phyloP scores from a whole-genome alignment of 2,888 invertebrate species.

The Hyppa rectilinea region DNA sequence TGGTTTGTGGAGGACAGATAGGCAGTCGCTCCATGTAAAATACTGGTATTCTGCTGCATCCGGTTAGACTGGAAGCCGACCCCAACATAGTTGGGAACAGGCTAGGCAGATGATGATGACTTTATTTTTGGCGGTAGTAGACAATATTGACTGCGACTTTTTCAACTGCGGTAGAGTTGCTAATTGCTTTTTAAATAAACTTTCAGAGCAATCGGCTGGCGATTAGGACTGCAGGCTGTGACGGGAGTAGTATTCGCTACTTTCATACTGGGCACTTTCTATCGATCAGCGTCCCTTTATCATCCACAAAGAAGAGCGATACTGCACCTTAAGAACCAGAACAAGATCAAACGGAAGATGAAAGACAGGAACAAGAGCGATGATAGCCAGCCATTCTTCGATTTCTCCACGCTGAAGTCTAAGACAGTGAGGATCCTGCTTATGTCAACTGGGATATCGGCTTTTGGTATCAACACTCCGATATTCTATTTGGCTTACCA shows the following conservation, averaged over 20 bases:
- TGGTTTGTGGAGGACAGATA: too few species aligned
- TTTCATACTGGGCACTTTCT: slow-evolving; percentile 96
- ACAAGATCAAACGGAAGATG: slow-evolving; percentile 93
- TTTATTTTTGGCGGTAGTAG: too few species aligned
- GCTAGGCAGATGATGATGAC: too few species aligned
- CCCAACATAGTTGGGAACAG: too few species aligned
- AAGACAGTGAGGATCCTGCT: slow-evolving; percentile 96
- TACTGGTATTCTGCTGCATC: too few species aligned
- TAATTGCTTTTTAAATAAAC: too few species aligned
- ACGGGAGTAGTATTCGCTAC: slow-evolving; percentile 96
- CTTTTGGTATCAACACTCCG: slow-evolving; percentile 96
- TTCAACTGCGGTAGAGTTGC: too few species aligned
- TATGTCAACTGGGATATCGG: slow-evolving; percentile 94
- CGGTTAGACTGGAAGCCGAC: too few species aligned
- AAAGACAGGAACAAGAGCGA: slow-evolving; percentile 94
- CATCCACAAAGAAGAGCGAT: slow-evolving; percentile 97
- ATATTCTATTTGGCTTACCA: slow-evolving; percentile 96
- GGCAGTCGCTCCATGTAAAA: too few species aligned
- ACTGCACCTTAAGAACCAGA: slow-evolving; percentile 96
- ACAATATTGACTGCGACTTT: too few species aligned
- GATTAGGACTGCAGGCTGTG: slow-evolving; percentile 95
- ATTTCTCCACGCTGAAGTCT: slow-evolving; percentile 95
- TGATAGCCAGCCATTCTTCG: slow-evolving; percentile 96
- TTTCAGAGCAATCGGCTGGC: slow-evolving; percentile 95
- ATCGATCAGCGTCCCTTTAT: slow-evolving; percentile 96